A percentile compares a stretch with the other conserved stretches of the same genome.
These are phyloP conservation scores for Molossus alvarezi DNA, from an alignment of 2,797 vertebrate genomes.

Conservation along the genomic window DNA sequence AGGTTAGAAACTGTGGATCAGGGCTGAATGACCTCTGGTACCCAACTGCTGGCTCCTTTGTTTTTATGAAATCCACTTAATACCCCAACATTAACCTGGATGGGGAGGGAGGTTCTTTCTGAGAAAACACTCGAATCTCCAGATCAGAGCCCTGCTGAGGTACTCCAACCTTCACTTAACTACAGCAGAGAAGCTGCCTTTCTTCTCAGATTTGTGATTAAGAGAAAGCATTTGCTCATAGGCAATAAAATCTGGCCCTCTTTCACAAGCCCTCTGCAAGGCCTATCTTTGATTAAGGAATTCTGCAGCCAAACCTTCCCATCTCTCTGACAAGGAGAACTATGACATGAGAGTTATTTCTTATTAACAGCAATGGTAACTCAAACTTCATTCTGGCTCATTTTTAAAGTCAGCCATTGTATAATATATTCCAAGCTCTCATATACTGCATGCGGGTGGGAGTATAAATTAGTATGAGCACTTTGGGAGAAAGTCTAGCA, in stretches of 20 bases:
- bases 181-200: not conserved
- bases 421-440: not conserved
- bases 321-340: not conserved
- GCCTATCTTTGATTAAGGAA: not conserved
- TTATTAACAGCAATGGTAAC: slow-evolving; percentile 7
- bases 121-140: not conserved
- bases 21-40: not conserved
- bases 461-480: not conserved
- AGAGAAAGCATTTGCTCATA: not conserved
- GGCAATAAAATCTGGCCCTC: slow-evolving; percentile 9
- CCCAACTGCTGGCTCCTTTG: not conserved
- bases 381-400: slow-evolving; percentile 40
- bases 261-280: slow-evolving; percentile 14
- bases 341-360: not conserved
- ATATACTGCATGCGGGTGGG: not conserved
- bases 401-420: slow-evolving; percentile 9
- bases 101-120: not conserved
- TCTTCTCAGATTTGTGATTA: not conserved
- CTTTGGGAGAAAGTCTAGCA: not conserved
- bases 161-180: not conserved
- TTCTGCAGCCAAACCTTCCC: not conserved
- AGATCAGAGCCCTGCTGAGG: not conserved
- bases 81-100: not conserved
- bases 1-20: not conserved
- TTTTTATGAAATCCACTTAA: slow-evolving; percentile 45